Evolutionary conservation across 2,113 vertebrate genomes (phyloP), one percentile per base, ranked within the genome.

Genomic region (Microcebus lehilahytsara): DNA sequence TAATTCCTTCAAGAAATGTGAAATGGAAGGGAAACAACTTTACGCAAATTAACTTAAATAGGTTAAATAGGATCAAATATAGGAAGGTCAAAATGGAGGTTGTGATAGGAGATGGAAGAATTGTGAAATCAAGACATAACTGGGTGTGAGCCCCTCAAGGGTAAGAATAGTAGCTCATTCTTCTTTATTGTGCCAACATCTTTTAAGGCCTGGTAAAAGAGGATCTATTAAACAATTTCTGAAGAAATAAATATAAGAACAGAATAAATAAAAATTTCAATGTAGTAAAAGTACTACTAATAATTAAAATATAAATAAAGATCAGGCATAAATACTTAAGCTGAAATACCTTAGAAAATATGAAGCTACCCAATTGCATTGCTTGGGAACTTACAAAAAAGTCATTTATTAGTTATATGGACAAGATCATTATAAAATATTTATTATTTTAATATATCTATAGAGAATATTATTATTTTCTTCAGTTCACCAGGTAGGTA

Each of bases 381-480:
- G 32, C 16, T 74, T 93, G 32, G 25, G 4, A 85, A 53, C 69
- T 86, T 17, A 66, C 11, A 75, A 51, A 53, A 46, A 25, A 62
- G n/a, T 58, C 27, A 85, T 10, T 72, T 56, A 71, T 20, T 81
- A 85, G 79, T 51, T 85, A 77, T 1, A 74, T 64, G 37, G 85
- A 83, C 4, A 75, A 92, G 10, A 93, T 27, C 78, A 37, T 51
- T 67, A 71, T 85, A 85, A 95, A 88, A 81, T 81, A n/a, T 25
- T 60, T 89, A 92, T 72, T 89, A 92, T 64, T 94, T 60, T 89
- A 85, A 88, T 69, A 53, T 88, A n/a, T 60, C 40, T 92, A 0
- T 25, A 78, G 62, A 77, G 34, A 91, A 84, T 46, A 80, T 84
- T 89, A 85, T 92, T 92, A 85, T 94, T 87, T 75, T 77, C 30